Base-by-base conservation (phyloP, 2,888 invertebrate species). In the Gortyna flavago region DNA sequence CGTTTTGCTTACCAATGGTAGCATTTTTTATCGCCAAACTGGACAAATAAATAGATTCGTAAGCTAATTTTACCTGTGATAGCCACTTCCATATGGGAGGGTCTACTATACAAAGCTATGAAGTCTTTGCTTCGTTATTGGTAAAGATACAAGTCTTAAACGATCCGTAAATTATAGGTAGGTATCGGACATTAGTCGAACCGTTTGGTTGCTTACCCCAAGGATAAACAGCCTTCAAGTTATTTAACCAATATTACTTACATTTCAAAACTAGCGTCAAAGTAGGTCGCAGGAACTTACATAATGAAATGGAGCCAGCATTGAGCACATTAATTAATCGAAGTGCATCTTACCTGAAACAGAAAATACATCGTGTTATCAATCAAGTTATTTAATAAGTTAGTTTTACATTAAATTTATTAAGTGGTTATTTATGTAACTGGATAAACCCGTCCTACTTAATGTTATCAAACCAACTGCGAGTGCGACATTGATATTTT, bases 331-430 rank as follows among this genome's bases (percentile, higher is more conserved):
- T 75, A 70, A 86, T 78, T 78, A 71, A 75, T 79, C 65, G 57
- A 70, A 62, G 21, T 48, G 66, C 57, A n/a, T 21, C 73, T 65
- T 90, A 90, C 90, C 90, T 90, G 91, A 35, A 90, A 90, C 64
- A 73, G 74, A 85, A 90, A 87, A 87, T 51, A 32, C 70, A 44
- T 74, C 57, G 51, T 59, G 74, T 87, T 85, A 85, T 80, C 57
- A 77, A 85, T 83, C 79, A 81, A 73, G 65, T 79, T 76, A 78
- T 72, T 78, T 48, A 79, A 76, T 77, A 66, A 67, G 32, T 69
- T 32, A 59, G 51, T n/a, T 73, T 54, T 16, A 38, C 16, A 62
- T 75, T 65, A 3, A 57, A 48, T 59, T 57, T 61, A 51, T 62
- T n/a, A 44, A 11, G 18, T 67, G 44, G 7, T 54, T 21, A 57